Conservation (phyloP, 2,888 invertebrate genomes). For the Synanthedon formicaeformis region DNA sequence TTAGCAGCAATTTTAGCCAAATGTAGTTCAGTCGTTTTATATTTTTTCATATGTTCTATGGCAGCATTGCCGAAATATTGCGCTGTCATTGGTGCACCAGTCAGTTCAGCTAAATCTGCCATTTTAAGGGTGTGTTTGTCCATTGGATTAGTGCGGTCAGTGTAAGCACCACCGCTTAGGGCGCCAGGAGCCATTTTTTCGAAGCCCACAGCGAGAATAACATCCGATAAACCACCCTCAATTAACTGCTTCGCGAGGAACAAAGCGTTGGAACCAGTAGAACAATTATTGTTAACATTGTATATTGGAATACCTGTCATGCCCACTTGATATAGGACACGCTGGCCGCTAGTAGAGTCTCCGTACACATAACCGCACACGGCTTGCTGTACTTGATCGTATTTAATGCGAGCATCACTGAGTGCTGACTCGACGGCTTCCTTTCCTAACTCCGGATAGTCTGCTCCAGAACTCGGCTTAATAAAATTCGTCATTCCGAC, state of each 20-base stretch:
- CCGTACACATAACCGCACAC: constrained; percentile 95
- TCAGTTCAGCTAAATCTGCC: constrained; percentile 84
- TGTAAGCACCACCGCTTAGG: constrained; percentile 77
- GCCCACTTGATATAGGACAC: constrained; percentile 93
- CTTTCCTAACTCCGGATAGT: constrained; percentile 95
- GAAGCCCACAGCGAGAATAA: constrained; percentile 94
- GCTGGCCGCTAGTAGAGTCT: constrained; percentile 95
- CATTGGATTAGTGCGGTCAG: constrained; percentile 89
- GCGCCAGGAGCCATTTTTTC: constrained; percentile 98
- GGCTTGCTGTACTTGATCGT: constrained; percentile 87
- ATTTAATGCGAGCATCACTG: constrained; percentile 82
- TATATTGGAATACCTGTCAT: constrained; percentile 97
- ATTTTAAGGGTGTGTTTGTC: constrained; percentile 89
- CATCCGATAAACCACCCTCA: constrained; percentile 88
- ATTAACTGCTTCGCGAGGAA: constrained; percentile 91
- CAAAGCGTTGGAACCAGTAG: constrained; percentile 95
- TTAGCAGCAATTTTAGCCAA: constrained; percentile 98
- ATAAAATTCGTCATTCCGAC: constrained; percentile 99
- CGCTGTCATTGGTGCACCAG: constrained; percentile 87
- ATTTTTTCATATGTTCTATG: constrained; percentile 94
- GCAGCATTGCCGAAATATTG: constrained; percentile 98
- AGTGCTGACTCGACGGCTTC: constrained; percentile 93
- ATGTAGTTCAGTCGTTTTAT: constrained; percentile 92
- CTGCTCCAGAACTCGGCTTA: constrained; percentile 90
- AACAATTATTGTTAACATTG: constrained; percentile 99